A percentile compares a stretch with the other conserved stretches of the same genome.
These are phyloP conservation scores for Tenthredo mesomela DNA, from an alignment of 2,888 invertebrate genomes.

Conservation along the genomic window DNA sequence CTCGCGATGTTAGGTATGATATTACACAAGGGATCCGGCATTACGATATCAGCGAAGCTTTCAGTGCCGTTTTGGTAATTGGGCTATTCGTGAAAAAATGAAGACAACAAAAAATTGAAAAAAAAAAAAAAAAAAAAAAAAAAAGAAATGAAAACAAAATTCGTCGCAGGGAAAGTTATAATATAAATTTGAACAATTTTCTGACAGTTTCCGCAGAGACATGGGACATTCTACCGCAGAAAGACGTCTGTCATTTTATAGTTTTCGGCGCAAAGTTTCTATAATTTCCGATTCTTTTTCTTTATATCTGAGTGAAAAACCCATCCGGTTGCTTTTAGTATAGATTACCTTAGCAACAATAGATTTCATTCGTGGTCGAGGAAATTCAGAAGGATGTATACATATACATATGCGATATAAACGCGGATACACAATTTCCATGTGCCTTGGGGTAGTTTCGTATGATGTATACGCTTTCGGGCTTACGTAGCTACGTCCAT, in stretches of 20 bases:
- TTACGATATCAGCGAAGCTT: conserved; percentile 7
- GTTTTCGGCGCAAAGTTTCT: background rate
- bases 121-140: too few species aligned
- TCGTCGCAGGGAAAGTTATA: background rate
- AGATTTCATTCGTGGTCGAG: background rate
- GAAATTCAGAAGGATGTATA: background rate
- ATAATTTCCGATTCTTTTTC: background rate
- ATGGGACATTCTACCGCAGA: background rate
- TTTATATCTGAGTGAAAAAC: background rate
- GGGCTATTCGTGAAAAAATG: background rate
- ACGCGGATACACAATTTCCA: conserved; percentile 32
- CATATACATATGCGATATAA: conserved; percentile 29
- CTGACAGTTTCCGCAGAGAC: background rate
- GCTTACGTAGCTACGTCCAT: conserved; percentile 37
- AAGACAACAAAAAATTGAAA: too few species aligned
- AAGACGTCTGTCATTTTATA: background rate
- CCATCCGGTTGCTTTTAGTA: background rate
- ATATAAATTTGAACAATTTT: background rate
- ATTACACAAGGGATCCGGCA: background rate
- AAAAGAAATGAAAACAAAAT: background rate
- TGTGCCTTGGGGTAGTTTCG: conserved; percentile 35
- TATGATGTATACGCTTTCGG: conserved; percentile 34
- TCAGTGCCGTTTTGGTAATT: background rate
- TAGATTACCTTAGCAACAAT: conserved; percentile 1
- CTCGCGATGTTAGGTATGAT: background rate